Conservation (phyloP, 1,140 invertebrate species). For the Metopolophium dirhodum region DNA sequence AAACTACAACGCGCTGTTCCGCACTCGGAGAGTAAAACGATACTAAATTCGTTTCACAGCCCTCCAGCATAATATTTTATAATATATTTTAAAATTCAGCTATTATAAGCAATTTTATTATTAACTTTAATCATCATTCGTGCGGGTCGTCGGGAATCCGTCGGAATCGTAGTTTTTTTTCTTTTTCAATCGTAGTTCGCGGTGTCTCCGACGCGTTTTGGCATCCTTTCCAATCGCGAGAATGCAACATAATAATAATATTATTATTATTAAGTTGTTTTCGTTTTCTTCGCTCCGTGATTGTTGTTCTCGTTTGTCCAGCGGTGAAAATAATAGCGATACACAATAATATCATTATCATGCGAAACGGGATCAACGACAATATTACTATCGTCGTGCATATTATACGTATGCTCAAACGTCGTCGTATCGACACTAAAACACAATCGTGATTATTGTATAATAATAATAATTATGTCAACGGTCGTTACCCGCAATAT, state of each 20-base stretch:
- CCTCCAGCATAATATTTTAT: no score
- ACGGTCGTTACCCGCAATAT: not conserved
- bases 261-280: not conserved
- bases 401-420: no score
- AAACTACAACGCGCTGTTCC: no score
- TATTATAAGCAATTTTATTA: no score
- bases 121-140: no score
- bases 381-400: not conserved
- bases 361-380: not conserved
- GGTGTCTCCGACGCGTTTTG: not conserved
- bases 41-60: no score
- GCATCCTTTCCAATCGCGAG: not conserved
- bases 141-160: not conserved
- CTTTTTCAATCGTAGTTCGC: not conserved
- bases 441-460: not conserved
- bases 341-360: not conserved
- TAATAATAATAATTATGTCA: not conserved
- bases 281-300: not conserved
- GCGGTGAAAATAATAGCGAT: not conserved
- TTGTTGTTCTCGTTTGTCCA: conserved; percentile 4
- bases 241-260: not conserved
- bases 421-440: not conserved
- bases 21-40: no score
- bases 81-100: no score
- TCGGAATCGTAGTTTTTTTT: not conserved